These are phyloP conservation scores for Dromius quadrimaculatus DNA, from an alignment of 2,888 invertebrate species.

Conservation along the genomic window DNA sequence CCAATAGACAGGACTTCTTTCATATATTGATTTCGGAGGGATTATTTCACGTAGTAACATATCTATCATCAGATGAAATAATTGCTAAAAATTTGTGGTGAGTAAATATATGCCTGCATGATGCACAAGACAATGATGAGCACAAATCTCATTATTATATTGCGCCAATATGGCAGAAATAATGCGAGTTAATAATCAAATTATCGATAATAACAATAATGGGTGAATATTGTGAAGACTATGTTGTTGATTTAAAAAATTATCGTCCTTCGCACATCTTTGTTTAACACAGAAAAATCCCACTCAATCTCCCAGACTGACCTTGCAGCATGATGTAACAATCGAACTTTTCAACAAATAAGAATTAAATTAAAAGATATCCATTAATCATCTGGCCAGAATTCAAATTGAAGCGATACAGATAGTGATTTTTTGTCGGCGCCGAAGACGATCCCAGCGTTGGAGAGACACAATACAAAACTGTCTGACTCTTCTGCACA, in stretches of 20 bases:
- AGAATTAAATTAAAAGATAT: constrained; percentile 53
- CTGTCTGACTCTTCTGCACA: constrained; percentile 32
- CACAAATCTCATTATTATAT: too few species aligned
- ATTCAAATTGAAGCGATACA: constrained; percentile 50
- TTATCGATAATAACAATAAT: constrained; percentile 4
- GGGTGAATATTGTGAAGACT: constrained; percentile 1
- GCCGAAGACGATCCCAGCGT: constrained; percentile 20
- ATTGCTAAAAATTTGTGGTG: too few species aligned
- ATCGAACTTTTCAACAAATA: constrained; percentile 54
- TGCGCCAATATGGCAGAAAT: too few species aligned
- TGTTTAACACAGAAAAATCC: constrained; percentile 8
- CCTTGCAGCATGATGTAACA: constrained; percentile 48
- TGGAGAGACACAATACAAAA: constrained; percentile 39
- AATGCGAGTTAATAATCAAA: constrained; percentile 18
- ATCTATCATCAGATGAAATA: too few species aligned
- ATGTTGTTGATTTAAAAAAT: not conserved
- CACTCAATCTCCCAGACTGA: constrained; percentile 18
- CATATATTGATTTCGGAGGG: too few species aligned
- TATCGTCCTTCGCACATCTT: constrained; percentile 16
- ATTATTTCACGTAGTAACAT: too few species aligned
- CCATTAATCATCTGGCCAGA: constrained; percentile 54
- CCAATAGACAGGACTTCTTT: too few species aligned
- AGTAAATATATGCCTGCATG: too few species aligned
- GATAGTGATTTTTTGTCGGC: constrained; percentile 48
- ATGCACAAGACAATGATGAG: too few species aligned